phyloP scores from a whole-genome alignment of 1,140 invertebrate species.

The Brachionus sp. region DNA sequence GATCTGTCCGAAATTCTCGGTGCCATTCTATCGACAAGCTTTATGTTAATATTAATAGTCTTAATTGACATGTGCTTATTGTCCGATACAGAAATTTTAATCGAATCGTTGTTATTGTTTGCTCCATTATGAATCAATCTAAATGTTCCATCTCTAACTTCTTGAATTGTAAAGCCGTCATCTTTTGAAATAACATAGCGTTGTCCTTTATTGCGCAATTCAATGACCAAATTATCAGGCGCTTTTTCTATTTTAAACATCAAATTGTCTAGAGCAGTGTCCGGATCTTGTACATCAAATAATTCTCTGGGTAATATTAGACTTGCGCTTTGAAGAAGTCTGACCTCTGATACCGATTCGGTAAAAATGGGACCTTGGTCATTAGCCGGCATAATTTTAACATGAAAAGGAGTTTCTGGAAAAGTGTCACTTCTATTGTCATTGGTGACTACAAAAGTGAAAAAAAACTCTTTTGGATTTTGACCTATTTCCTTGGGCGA shows the following conservation, averaged over 20 bases:
- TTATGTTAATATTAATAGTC: slow-evolving; percentile 11
- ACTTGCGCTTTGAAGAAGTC: slow-evolving; percentile 21
- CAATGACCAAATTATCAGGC: slow-evolving; percentile 8
- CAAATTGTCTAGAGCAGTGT: not conserved
- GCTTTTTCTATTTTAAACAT: slow-evolving; percentile 37
- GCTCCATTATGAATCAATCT: slow-evolving; percentile 41
- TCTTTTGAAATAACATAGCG: slow-evolving; percentile 9
- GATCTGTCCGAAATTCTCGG: not conserved
- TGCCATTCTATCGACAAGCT: not conserved
- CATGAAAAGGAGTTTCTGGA: slow-evolving; percentile 35
- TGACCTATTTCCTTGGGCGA: slow-evolving; percentile 8
- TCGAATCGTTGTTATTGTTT: not conserved
- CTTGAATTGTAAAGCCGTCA: slow-evolving; percentile 28
- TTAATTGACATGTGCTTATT: slow-evolving; percentile 10
- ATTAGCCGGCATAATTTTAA: slow-evolving; percentile 22
- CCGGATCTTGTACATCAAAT: slow-evolving; percentile 26
- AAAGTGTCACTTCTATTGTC: slow-evolving; percentile 41
- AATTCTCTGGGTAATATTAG: not conserved
- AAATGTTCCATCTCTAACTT: slow-evolving; percentile 24
- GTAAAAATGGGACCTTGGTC: slow-evolving; percentile 16
- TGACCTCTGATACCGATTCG: not conserved
- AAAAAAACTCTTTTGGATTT: slow-evolving; percentile 40
- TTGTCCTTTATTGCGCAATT: slow-evolving; percentile 16
- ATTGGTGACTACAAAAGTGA: slow-evolving; percentile 39
- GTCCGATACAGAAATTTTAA: slow-evolving; percentile 39